Percentiles rank a stretch among this genome's conserved stretches.
These are phyloP conservation scores for Reticulitermes lucifugus DNA, from an alignment of 2,888 invertebrate genomes.

Conservation along the genomic window DNA sequence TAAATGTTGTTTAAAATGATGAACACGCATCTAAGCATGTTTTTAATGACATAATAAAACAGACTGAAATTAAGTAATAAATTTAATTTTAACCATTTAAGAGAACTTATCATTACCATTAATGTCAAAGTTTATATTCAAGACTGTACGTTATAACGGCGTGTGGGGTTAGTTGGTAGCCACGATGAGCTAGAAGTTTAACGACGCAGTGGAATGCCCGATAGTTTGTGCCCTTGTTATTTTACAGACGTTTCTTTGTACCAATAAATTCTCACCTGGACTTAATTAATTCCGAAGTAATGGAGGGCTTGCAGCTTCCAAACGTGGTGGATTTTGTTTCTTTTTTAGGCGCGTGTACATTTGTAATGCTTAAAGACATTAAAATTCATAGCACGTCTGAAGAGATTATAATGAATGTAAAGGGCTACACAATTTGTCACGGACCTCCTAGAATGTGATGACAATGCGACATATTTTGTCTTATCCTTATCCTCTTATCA, in stretches of 20 bases:
- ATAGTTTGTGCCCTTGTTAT: background rate
- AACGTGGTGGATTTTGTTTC: background rate
- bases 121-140: conserved; percentile 47
- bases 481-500: background rate
- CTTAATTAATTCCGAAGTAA: background rate
- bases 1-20: background rate
- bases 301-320: background rate
- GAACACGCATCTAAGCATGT: background rate
- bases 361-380: background rate
- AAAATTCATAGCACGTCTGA: background rate
- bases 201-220: background rate
- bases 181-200: background rate
- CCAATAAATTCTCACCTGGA: conserved; percentile 35
- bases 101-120: conserved; percentile 37
- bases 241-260: background rate
- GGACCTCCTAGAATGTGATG: background rate
- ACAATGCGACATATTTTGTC: too few relatives aligned
- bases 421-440: background rate
- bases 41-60: conserved; percentile 6
- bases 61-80: conserved; percentile 37
- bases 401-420: background rate
- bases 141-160: conserved; percentile 1
- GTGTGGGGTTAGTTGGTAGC: background rate
- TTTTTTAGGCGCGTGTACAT: background rate
- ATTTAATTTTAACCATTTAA: conserved; percentile 26